Base-by-base conservation (phyloP, 2,113 vertebrate species). In the chimpanzee (Pan troglodytes) region DNA sequence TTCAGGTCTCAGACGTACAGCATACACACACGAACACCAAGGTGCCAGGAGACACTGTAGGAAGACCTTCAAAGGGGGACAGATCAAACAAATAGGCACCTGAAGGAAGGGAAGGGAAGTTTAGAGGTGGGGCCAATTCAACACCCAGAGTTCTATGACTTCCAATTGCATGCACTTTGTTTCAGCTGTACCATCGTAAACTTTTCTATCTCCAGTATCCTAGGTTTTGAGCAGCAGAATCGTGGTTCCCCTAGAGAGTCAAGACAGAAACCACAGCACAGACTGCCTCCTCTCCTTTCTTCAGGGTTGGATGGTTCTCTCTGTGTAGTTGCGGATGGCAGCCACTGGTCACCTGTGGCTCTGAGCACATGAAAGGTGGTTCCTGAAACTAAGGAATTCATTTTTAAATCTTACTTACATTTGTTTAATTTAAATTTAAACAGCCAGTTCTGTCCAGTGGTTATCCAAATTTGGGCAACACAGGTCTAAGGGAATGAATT, bases 251-350 rank as follows among this genome's bases (percentile, higher is more conserved):
- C 0, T 3, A 13, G 79, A 52, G 0, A 68, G 48, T 10, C 45
- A 20, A 7, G 79, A 16, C 13, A 13, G 55, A 27, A 27, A 30
- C 50, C 32, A 22, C 13, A 52, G 23, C 16, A 4, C 0, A 3
- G 57, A 10, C 10, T 14, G 40, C 43, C 30, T 43, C 8, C 40
- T 75, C 64, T 61, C n/a, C 38, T 14, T 57, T 76, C 68, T 16
- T 12, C 6, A 25, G 8, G 1, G 0, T 3, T 8, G 12, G 52
- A 13, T 10, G 0, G 0, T 1, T 45, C 70, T 30, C 2, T 10
- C 5, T 7, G n/a, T 45, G 57, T 43, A 14, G 0, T 9, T 25
- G 1, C 1, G 1, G 9, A 3, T 6, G 9, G 6, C 27, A 35
- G 57, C 17, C 0, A 0, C 40, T 6, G 48, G 38, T 57, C 55